These are phyloP conservation scores for Zygaena filipendulae DNA, from an alignment of 2,888 invertebrate species.

Conservation along the genomic window DNA sequence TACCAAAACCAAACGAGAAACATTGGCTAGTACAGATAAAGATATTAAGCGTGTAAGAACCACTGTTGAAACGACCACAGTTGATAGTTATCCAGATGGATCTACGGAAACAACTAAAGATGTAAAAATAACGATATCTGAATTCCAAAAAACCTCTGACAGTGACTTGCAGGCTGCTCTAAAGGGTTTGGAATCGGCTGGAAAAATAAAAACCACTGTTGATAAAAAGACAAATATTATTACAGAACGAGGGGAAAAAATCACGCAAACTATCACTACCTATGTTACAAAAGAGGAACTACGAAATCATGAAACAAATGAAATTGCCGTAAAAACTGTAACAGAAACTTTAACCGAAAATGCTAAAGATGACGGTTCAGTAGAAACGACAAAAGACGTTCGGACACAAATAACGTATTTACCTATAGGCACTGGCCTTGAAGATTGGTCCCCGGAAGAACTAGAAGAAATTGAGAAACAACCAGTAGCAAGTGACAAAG, in stretches of 20 bases:
- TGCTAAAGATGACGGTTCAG: slow-evolving; percentile 42
- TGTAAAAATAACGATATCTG: slow-evolving; percentile 61
- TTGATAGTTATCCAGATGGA: slow-evolving; percentile 61
- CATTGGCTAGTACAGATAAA: slow-evolving; percentile 55
- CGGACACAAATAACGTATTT: slow-evolving; percentile 60
- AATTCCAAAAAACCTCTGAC: slow-evolving; percentile 56
- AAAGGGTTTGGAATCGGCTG: slow-evolving; percentile 46
- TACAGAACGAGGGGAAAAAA: slow-evolving; percentile 49
- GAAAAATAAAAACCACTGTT: slow-evolving; percentile 48
- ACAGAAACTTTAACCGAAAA: slow-evolving; percentile 59
- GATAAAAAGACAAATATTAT: slow-evolving; percentile 62
- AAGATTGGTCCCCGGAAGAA: slow-evolving; percentile 58
- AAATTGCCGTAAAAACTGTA: slow-evolving; percentile 55
- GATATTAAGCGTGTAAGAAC: slow-evolving; percentile 68
- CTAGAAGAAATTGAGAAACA: slow-evolving; percentile 47
- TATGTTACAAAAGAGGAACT: slow-evolving; percentile 58
- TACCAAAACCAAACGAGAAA: slow-evolving; percentile 56
- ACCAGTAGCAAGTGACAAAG: slow-evolving; percentile 25
- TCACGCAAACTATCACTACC: slow-evolving; percentile 51
- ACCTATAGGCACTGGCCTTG: slow-evolving; percentile 50
- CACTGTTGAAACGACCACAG: slow-evolving; percentile 60
- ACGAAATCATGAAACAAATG: slow-evolving; percentile 37
- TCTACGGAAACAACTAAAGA: slow-evolving; percentile 67
- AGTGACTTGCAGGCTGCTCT: slow-evolving; percentile 54
- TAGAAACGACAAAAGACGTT: slow-evolving; percentile 59